Percentiles rank a stretch among this genome's conserved stretches.
Evolutionary conservation across 2,888 invertebrate species (phyloP).

Genomic region (Melinaea menophilus): DNA sequence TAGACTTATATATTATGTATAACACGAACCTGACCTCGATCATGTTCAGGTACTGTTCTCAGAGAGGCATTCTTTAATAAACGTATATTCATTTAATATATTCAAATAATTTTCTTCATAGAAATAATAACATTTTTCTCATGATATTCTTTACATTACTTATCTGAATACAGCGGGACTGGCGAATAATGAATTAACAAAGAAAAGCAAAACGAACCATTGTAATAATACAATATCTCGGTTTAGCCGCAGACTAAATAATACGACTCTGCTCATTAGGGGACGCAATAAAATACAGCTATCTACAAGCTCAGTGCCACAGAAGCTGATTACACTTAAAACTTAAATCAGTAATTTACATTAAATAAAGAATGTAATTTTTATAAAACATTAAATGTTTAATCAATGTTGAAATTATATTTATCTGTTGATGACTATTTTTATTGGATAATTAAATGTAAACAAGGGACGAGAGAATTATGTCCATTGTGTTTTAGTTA

Average conservation of each 20-base stretch:
- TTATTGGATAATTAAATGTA: too few relatives aligned
- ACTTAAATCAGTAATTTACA: conserved; percentile 3
- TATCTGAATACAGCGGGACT: conserved; percentile 4
- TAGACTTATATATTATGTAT: too few relatives aligned
- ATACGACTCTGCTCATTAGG: conserved; percentile 23
- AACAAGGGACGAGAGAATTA: too few relatives aligned
- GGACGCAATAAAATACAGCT: conserved; percentile 21
- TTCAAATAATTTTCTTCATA: not conserved
- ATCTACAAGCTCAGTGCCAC: conserved; percentile 9
- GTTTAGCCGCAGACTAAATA: conserved; percentile 21
- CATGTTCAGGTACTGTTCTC: not conserved
- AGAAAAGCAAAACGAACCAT: conserved; percentile 18
- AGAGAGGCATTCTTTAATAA: not conserved
- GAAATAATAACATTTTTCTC: conserved; percentile 26
- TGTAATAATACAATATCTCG: conserved; percentile 23
- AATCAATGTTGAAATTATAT: too few relatives aligned
- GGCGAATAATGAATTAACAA: conserved; percentile 16
- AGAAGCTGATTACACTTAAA: not conserved
- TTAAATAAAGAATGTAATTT: not conserved
- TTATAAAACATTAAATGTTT: too few relatives aligned
- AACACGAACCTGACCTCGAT: too few relatives aligned
- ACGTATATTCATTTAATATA: not conserved
- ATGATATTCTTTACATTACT: conserved; percentile 5
- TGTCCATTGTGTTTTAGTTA: too few relatives aligned
- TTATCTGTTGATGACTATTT: too few relatives aligned